Percentiles rank a stretch among this genome's conserved stretches.
These are phyloP conservation scores for Microchirus variegatus DNA, from an alignment of 2,797 vertebrate species.

Conservation along the genomic window DNA sequence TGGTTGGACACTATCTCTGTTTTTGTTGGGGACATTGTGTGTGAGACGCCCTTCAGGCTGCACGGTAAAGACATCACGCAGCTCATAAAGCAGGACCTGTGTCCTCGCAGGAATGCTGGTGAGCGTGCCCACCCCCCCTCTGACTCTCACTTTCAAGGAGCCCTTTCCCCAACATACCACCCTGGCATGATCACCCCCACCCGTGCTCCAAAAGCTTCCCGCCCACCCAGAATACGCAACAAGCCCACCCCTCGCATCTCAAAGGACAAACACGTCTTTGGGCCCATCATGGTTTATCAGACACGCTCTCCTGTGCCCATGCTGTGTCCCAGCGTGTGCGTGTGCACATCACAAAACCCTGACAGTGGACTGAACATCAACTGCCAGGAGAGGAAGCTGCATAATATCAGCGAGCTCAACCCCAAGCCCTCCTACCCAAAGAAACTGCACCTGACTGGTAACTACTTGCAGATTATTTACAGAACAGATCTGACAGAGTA, in stretches of 20 bases:
- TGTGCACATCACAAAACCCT: constrained; percentile 93
- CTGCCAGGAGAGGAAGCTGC: constrained; percentile 94
- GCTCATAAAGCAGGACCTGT: constrained; percentile 95
- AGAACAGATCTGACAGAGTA: constrained; percentile 90
- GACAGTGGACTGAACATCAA: constrained; percentile 96
- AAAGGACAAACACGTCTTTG: constrained; percentile 94
- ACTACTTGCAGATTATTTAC: constrained; percentile 93
- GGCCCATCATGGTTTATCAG: constrained; percentile 99
- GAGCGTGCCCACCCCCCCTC: constrained; percentile 84
- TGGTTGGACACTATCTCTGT: constrained; percentile 98
- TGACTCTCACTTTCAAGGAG: constrained; percentile 86
- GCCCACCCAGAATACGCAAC: constrained; percentile 92
- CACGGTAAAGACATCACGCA: constrained; percentile 97
- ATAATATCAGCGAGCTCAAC: constrained; percentile 92
- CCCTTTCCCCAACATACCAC: constrained; percentile 85
- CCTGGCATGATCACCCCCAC: constrained; percentile 87
- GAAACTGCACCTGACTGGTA: constrained; percentile 97
- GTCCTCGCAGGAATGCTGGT: constrained; percentile 87
- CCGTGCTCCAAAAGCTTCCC: constrained; percentile 89
- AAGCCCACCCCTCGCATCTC: constrained; percentile 91
- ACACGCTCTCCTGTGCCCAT: constrained; percentile 94
- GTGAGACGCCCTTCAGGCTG: constrained; percentile 94
- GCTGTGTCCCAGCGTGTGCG: constrained; percentile 90
- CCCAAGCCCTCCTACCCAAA: constrained; percentile 94
- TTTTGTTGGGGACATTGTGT: constrained; percentile 96